A percentile compares a stretch with the other conserved stretches of the same genome.
These are phyloP conservation scores for Siniperca undulata DNA, from an alignment of 2,797 vertebrate species.

Conservation along the genomic window DNA sequence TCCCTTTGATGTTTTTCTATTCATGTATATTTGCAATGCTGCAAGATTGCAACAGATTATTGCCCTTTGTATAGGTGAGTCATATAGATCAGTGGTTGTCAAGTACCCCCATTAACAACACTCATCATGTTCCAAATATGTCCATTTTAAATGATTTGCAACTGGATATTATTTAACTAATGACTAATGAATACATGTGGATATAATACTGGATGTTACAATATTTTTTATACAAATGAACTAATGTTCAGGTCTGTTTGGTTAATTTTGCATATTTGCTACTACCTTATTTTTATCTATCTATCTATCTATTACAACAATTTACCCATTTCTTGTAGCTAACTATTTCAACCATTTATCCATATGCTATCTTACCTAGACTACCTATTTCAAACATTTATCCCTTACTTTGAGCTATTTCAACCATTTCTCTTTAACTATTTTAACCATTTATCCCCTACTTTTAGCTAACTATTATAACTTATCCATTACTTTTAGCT, in stretches of 20 bases:
- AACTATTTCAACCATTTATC: background rate
- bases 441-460: too few species aligned
- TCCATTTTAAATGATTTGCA: background rate
- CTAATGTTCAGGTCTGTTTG: background rate
- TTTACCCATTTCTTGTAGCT: background rate
- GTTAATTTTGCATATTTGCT: background rate
- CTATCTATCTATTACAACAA: background rate
- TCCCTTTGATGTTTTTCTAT: constrained; percentile 9
- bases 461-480: background rate
- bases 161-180: background rate
- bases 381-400: background rate
- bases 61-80: constrained; percentile 18
- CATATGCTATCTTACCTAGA: background rate
- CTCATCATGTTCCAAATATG: background rate
- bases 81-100: background rate
- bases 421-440: too few species aligned
- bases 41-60: constrained; percentile 10
- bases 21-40: constrained; percentile 7
- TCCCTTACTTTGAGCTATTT: too few species aligned
- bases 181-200: too few species aligned
- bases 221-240: background rate
- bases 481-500: too few species aligned
- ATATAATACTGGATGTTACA: background rate
- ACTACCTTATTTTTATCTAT: background rate
- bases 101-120: background rate